These are phyloP conservation scores for Diorhabda carinulata DNA, from an alignment of 1,140 invertebrate genomes.

Conservation along the genomic window DNA sequence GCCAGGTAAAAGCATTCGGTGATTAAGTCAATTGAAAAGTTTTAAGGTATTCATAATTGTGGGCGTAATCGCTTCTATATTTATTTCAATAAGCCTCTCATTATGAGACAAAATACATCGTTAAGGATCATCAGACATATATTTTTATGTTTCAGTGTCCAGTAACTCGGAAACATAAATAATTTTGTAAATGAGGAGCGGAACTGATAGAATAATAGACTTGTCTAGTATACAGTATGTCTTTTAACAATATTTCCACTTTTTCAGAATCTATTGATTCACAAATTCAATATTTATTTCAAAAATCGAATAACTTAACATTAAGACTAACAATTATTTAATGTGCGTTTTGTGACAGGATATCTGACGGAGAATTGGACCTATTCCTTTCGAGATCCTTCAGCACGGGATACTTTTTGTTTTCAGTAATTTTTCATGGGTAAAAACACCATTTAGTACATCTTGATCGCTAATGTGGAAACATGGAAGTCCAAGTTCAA, in stretches of 20 bases:
- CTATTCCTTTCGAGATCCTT: too few species aligned
- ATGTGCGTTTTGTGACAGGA: too few species aligned
- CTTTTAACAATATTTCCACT: neutral
- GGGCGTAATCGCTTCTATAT: neutral
- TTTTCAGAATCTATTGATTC: too few species aligned
- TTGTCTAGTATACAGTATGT: neutral
- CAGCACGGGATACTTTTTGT: too few species aligned
- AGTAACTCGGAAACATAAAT: neutral
- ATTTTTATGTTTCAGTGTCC: neutral
- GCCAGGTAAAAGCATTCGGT: neutral
- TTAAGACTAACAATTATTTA: too few species aligned
- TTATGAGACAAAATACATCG: neutral
- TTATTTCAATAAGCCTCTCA: conserved; percentile 1
- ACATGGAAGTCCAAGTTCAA: too few species aligned
- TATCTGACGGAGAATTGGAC: too few species aligned
- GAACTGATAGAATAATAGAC: neutral
- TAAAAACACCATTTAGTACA: too few species aligned
- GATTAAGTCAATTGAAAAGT: conserved; percentile 2
- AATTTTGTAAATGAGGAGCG: neutral
- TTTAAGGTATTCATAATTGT: neutral
- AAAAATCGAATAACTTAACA: too few species aligned
- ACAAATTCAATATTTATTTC: too few species aligned
- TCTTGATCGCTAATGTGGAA: too few species aligned
- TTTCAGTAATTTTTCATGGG: too few species aligned
- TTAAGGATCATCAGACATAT: neutral